These are phyloP conservation scores for Lymantria dispar DNA, from an alignment of 2,888 invertebrate species.

Conservation along the genomic window DNA sequence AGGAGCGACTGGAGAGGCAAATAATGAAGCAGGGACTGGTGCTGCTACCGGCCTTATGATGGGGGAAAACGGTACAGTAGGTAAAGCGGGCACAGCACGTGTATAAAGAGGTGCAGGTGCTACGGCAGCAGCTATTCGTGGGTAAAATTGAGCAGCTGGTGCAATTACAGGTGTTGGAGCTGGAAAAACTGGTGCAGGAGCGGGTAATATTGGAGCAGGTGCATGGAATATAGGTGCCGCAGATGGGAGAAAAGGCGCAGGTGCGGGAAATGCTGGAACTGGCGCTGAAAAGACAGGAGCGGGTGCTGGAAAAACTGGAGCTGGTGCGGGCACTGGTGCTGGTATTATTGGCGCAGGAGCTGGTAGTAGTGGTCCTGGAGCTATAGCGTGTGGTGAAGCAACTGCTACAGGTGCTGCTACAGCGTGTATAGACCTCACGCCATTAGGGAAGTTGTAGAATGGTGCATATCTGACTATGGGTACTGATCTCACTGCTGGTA, in stretches of 20 bases:
- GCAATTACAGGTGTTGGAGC: constrained; percentile 27
- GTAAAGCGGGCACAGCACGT: constrained; percentile 28
- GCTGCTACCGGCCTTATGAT: constrained; percentile 43
- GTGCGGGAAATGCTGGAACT: constrained; percentile 24
- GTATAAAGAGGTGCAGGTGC: constrained; percentile 37
- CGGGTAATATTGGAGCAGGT: constrained; percentile 11
- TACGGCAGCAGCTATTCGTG: constrained; percentile 29
- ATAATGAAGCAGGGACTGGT: constrained; percentile 37
- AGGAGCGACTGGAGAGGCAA: constrained; percentile 43
- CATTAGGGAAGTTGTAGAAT: constrained; percentile 71
- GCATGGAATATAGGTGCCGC: constrained; percentile 34
- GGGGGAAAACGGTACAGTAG: constrained; percentile 50
- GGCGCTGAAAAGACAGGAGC: constrained; percentile 30
- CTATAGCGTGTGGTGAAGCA: constrained; percentile 35
- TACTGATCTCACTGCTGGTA: constrained; percentile 57
- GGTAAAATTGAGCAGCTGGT: constrained; percentile 19
- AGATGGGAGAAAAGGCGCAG: constrained; percentile 29
- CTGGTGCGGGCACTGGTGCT: constrained; percentile 31
- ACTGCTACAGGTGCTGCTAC: constrained; percentile 45
- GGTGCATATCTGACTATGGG: constrained; percentile 73
- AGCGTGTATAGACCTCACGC: constrained; percentile 67
- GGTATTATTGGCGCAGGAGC: constrained; percentile 31
- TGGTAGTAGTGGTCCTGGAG: constrained; percentile 25
- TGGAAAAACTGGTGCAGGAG: constrained; percentile 23
- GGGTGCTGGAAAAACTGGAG: constrained; percentile 27